Conservation (phyloP, 2,888 invertebrate species). For the Drosophila lutescens region DNA sequence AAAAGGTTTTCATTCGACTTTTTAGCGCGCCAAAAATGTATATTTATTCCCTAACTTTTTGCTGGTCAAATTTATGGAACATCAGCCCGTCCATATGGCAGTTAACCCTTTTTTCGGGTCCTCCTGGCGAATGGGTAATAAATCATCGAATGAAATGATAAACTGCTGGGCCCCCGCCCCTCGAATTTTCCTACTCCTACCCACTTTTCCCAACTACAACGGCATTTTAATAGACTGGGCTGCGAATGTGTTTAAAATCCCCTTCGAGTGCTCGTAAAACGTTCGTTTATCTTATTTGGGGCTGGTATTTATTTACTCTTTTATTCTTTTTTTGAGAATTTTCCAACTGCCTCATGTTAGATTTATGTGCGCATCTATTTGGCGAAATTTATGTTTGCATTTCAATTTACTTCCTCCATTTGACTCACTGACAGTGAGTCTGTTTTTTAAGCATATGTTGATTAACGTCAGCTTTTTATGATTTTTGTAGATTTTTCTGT, state of each 20-base stretch:
- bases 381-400: constrained; percentile 41
- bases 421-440: background rate
- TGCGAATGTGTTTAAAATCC: constrained; percentile 60
- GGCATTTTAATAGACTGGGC: constrained; percentile 55
- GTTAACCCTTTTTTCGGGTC: constrained; percentile 35
- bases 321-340: constrained; percentile 25
- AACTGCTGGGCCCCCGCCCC: constrained; percentile 36
- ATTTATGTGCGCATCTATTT: constrained; percentile 58
- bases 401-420: constrained; percentile 56
- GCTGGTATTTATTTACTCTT: constrained; percentile 35
- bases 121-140: constrained; percentile 58
- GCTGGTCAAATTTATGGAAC: constrained; percentile 29
- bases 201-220: constrained; percentile 20
- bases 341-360: constrained; percentile 48
- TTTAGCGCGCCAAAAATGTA: constrained; percentile 30
- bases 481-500: background rate
- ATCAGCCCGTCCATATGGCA: constrained; percentile 33
- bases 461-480: constrained; percentile 52
- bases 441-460: constrained; percentile 41
- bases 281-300: constrained; percentile 53
- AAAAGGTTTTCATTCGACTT: constrained; percentile 15
- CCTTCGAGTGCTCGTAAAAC: constrained; percentile 67
- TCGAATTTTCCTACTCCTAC: background rate
- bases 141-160: constrained; percentile 69
- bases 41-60: constrained; percentile 28